These are phyloP conservation scores for Platyscapa corneri DNA, from an alignment of 1,140 invertebrate genomes.

Conservation along the genomic window DNA sequence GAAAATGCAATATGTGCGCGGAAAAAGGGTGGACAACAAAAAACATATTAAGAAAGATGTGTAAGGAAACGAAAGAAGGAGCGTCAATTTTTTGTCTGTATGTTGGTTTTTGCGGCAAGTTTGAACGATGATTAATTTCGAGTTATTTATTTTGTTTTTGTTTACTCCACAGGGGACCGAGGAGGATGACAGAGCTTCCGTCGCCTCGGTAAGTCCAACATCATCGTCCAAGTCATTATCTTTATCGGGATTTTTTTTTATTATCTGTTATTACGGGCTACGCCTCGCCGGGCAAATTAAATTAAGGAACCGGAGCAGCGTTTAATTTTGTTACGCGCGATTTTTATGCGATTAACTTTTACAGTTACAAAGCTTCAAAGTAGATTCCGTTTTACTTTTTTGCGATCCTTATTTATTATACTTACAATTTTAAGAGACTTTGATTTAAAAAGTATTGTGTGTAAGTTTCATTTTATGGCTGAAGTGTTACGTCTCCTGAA, in stretches of 20 bases:
- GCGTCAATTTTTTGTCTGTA: slow-evolving; percentile 7
- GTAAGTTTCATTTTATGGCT: not conserved
- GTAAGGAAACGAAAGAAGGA: not conserved
- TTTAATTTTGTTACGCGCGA: slow-evolving; percentile 35
- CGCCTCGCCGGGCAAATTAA: slow-evolving; percentile 47
- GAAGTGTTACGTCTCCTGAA: not conserved
- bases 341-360: slow-evolving; percentile 38
- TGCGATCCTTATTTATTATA: not conserved
- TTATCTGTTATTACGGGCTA: slow-evolving; percentile 45
- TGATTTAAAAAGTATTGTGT: not conserved
- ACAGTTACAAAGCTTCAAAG: not conserved
- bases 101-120: slow-evolving; percentile 3
- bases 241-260: slow-evolving; percentile 44
- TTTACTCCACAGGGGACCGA: slow-evolving; percentile 79
- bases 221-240: slow-evolving; percentile 45
- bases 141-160: slow-evolving; percentile 68
- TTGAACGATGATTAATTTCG: slow-evolving; percentile 41
- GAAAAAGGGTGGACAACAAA: not conserved
- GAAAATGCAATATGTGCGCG: no score
- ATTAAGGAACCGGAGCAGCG: slow-evolving; percentile 38
- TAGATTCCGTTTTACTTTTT: not conserved
- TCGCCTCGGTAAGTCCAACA: slow-evolving; percentile 78
- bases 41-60: not conserved
- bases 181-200: slow-evolving; percentile 83
- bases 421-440: not conserved